Percentiles rank a stretch among this genome's conserved stretches.
Conservation (phyloP, 2,113 vertebrate genomes). For the Sarotherodon lohbergeri region DNA sequence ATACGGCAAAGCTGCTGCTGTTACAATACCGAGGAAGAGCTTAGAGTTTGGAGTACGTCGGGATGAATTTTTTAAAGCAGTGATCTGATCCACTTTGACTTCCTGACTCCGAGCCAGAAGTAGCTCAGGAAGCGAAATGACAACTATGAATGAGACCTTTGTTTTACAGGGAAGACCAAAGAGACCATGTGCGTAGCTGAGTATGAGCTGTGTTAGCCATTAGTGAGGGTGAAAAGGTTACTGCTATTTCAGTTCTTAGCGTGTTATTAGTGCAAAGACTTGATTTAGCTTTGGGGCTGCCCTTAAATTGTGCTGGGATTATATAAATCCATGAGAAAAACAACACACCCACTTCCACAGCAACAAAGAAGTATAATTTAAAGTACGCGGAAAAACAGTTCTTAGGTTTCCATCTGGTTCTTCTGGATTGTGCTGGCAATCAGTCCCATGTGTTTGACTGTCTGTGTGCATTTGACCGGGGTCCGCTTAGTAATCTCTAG, state of each 20-base stretch:
- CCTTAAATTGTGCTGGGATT: background rate
- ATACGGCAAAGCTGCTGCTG: background rate
- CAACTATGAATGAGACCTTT: slow-evolving; percentile 37
- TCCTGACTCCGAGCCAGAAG: background rate
- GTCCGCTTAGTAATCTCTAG: background rate
- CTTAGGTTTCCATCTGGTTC: background rate
- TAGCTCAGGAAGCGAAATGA: background rate
- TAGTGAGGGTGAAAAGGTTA: background rate
- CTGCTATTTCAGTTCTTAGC: background rate
- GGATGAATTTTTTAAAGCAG: background rate
- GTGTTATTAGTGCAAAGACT: background rate
- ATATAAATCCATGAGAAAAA: background rate
- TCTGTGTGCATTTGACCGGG: background rate
- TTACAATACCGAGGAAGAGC: background rate
- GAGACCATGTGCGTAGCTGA: background rate
- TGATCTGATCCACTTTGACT: slow-evolving; percentile 9
- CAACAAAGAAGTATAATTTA: background rate
- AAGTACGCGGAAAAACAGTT: rapidly evolving
- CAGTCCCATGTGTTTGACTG: background rate
- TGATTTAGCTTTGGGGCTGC: background rate
- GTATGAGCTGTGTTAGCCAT: background rate
- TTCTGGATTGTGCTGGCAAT: background rate
- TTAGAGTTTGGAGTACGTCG: background rate
- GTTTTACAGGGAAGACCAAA: slow-evolving; percentile 2
- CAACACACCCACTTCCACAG: background rate